These are phyloP conservation scores for Gadopsis marmoratus DNA, from an alignment of 2,797 vertebrate genomes.

Conservation along the genomic window DNA sequence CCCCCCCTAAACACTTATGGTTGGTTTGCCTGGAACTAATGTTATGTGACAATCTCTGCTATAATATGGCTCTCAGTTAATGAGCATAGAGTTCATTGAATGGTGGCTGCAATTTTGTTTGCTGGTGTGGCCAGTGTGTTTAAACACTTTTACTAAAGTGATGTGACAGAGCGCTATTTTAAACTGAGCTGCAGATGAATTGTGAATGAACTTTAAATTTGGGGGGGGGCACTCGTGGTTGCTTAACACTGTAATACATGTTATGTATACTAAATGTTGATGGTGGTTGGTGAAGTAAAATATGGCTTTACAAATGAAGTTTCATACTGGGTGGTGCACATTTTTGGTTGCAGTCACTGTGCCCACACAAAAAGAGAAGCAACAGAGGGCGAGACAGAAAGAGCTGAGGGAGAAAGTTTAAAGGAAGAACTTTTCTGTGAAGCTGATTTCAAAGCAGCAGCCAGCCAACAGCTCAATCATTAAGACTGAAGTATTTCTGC, in stretches of 20 bases:
- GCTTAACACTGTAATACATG: neutral
- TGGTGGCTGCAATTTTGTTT: neutral
- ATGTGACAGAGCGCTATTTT: neutral
- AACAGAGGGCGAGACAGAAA: conserved; percentile 13
- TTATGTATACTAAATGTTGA: neutral
- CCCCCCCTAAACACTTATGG: neutral
- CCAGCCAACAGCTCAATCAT: conserved; percentile 20
- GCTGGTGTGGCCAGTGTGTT: neutral
- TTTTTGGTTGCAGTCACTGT: neutral
- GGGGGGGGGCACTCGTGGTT: neutral
- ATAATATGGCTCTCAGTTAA: conserved; percentile 20
- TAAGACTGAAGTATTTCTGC: conserved; percentile 2
- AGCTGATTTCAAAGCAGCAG: conserved; percentile 40
- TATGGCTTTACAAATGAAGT: conserved; percentile 13
- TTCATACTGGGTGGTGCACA: conserved; percentile 9
- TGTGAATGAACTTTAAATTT: neutral
- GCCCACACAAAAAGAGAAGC: neutral
- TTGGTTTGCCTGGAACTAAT: conserved; percentile 25
- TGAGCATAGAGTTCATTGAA: conserved; percentile 16
- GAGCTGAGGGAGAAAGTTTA: conserved; percentile 19
- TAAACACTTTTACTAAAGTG: neutral
- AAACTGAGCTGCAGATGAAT: no score
- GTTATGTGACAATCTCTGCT: conserved; percentile 11
- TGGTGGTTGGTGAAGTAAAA: conserved; percentile 1
- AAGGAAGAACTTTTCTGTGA: conserved; percentile 26